Evolutionary conservation across 2,888 invertebrate genomes (phyloP).

Genomic region (Arge pagana): DNA sequence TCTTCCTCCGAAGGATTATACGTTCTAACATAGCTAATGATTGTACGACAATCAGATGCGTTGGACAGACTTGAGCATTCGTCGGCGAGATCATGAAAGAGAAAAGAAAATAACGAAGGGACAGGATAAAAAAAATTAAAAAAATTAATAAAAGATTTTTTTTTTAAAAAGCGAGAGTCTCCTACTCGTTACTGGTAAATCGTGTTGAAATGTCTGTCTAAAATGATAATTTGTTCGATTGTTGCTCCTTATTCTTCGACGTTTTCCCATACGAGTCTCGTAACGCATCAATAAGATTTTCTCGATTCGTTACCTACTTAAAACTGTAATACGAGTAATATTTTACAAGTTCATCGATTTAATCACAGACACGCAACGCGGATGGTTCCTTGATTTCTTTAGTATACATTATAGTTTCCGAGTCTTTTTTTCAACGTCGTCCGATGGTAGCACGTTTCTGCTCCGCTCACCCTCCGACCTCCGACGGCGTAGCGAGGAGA

Average conservation of each 20-base stretch:
- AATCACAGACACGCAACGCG: constrained; percentile 18
- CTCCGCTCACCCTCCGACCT: no score
- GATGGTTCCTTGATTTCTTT: neutral
- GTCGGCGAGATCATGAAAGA: neutral
- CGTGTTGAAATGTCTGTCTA: neutral
- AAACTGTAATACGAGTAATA: neutral
- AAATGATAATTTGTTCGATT: no score
- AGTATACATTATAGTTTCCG: neutral
- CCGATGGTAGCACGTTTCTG: no score
- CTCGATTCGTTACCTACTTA: neutral
- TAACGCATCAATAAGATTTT: neutral
- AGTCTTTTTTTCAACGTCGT: neutral
- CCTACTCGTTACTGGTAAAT: neutral
- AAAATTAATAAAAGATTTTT: neutral
- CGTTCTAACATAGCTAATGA: no score
- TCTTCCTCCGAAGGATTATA: no score
- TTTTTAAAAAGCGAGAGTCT: neutral
- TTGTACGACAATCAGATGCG: no score
- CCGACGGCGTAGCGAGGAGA: no score
- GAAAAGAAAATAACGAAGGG: neutral
- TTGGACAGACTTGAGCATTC: no score
- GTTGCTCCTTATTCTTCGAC: no score
- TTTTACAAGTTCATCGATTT: constrained; percentile 16
- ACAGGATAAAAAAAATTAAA: neutral
- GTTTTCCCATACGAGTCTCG: neutral